phyloP scores from a whole-genome alignment of 2,113 vertebrate species.

The Plestiodon gilberti region DNA sequence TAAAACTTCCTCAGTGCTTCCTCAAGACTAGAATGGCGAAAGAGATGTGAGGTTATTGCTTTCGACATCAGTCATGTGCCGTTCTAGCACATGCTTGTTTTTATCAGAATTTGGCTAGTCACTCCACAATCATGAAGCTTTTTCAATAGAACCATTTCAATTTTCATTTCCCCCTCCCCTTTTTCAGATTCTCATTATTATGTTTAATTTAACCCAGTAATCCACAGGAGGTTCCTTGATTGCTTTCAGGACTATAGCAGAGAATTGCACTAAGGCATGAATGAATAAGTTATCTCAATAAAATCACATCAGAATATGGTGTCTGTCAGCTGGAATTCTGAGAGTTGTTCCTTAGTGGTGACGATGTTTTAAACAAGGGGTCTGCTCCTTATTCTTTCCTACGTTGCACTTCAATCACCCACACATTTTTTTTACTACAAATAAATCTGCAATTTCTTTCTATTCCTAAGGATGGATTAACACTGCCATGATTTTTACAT shows the following conservation, averaged over 20 bases:
- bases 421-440: not conserved
- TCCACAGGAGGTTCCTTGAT: conserved; percentile 15
- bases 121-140: not conserved
- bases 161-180: not conserved
- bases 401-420: not conserved
- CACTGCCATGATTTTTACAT: not conserved
- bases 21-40: no score
- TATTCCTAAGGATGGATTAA: fast-evolving
- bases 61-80: not conserved
- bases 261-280: conserved; percentile 35
- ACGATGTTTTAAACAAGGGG: not conserved
- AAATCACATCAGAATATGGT: conserved; percentile 14
- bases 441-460: not conserved
- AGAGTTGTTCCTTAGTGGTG: not conserved
- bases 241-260: conserved; percentile 19
- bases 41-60: not conserved
- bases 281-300: conserved; percentile 37
- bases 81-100: not conserved
- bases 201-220: conserved; percentile 25
- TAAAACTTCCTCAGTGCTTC: not conserved
- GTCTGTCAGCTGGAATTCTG: conserved; percentile 24
- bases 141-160: not conserved
- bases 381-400: not conserved
- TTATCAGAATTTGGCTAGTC: conserved; percentile 21
- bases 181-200: conserved; percentile 8